A percentile compares a stretch with the other conserved stretches of the same genome.
Conservation (phyloP, 2,797 vertebrate species). For the Rhynchonycteris naso region DNA sequence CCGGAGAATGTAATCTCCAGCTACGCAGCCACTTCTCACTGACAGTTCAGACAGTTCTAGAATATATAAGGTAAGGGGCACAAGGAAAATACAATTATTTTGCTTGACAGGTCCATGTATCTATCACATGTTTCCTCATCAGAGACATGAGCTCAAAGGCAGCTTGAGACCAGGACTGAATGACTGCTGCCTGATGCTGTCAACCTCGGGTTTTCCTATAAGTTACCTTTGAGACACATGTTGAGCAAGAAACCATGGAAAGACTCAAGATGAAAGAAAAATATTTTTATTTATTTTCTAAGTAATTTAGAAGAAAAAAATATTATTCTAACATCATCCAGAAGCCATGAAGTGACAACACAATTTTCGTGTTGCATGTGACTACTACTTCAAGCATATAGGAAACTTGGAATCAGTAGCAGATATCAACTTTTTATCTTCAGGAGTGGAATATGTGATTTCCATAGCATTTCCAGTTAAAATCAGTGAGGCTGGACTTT, state of each 20-base stretch:
- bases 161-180: not conserved
- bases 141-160: not conserved
- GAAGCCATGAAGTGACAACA: not conserved
- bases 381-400: not conserved
- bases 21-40: not conserved
- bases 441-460: not conserved
- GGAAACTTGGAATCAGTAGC: not conserved
- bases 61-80: not conserved
- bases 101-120: not conserved
- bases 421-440: not conserved
- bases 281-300: not conserved
- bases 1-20: not conserved
- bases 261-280: not conserved
- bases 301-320: constrained; percentile 34
- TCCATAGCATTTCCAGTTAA: not conserved
- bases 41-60: not conserved
- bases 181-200: not conserved
- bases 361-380: not conserved
- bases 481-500: constrained; percentile 8
- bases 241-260: not conserved
- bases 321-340: not conserved
- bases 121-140: not conserved
- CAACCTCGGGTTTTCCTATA: not conserved
- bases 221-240: not conserved
- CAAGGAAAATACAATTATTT: not conserved